Evolutionary conservation across 2,113 vertebrate genomes (phyloP), one percentile per base, ranked within the genome.

Genomic region (Acanthochromis polyacanthus): DNA sequence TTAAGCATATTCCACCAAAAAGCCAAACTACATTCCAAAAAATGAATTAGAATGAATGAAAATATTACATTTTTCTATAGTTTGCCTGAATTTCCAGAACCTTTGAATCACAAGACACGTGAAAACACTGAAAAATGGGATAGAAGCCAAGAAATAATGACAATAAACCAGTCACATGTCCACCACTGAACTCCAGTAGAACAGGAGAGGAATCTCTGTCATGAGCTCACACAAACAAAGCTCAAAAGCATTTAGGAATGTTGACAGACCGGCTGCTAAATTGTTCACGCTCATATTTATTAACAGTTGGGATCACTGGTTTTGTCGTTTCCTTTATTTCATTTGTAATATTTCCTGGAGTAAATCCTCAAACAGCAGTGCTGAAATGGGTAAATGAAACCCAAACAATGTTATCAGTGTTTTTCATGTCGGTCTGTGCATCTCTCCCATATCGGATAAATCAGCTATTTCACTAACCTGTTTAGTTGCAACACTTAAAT

Each of bases 401-500:
- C 1, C 1, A 4, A 55, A 43, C 56, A 1, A 15, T 43, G 40
- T 40, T 40, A 11, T 40, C 9, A 40, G 12, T 10, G 16, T 51
- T 5, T 20, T 60, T 88, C 75, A 92, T 9, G 67, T 59, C 16
- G 62, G 63, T 43, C 1, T 73, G n/a, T 58, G 52, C 15, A 32
- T 85, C 9, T 84, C 86, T 68, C 45, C 43, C 0, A 57, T 66
- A 5, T 88, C 81, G 9, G 91, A 80, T 10, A 85, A 30, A 59
- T 94, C 90, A 60, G 93, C 91, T 83, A 95, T 93, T 38, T 95
- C 93, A 22, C 78, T 87, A 38, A 95, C 89, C 87, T 93, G 93
- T 86, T 95, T 91, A 61, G 90, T 91, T 52, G 91, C 76, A 69
- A 90, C 72, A 64, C 90, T 93, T 81, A 95, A 89, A 59, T 96